Percentiles rank a stretch among this genome's conserved stretches.
These are phyloP conservation scores for Oreotragus oreotragus DNA, from an alignment of 2,113 vertebrate species.

Conservation along the genomic window DNA sequence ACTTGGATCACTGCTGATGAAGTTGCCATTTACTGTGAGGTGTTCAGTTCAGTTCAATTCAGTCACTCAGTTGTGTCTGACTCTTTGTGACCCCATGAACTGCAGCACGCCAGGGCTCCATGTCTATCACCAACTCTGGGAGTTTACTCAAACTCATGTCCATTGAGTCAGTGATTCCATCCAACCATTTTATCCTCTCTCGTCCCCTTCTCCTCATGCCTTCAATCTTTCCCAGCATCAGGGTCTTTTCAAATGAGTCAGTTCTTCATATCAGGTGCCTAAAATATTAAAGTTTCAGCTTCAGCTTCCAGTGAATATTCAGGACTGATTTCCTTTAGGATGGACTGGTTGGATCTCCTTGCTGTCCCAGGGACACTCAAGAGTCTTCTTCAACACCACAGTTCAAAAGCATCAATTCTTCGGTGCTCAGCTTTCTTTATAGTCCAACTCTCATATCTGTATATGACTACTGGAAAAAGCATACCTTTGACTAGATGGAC, in stretches of 20 bases:
- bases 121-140: neutral
- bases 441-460: neutral
- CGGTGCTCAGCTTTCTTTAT: neutral
- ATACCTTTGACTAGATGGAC: neutral
- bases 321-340: neutral
- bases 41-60: neutral
- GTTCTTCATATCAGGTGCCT: rapidly evolving
- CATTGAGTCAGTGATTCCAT: neutral
- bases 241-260: neutral
- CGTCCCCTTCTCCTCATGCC: neutral
- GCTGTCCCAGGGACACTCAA: neutral
- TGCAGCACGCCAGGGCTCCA: neutral
- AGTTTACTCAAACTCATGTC: neutral
- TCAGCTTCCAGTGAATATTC: neutral
- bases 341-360: neutral
- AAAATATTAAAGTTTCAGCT: neutral
- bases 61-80: neutral
- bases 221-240: neutral
- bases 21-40: neutral
- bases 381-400: neutral
- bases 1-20: neutral
- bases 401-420: neutral
- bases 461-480: neutral
- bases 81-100: neutral
- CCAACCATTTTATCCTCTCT: neutral